phyloP scores from a whole-genome alignment of 2,888 invertebrate species.

The Amblyjoppa proteus region DNA sequence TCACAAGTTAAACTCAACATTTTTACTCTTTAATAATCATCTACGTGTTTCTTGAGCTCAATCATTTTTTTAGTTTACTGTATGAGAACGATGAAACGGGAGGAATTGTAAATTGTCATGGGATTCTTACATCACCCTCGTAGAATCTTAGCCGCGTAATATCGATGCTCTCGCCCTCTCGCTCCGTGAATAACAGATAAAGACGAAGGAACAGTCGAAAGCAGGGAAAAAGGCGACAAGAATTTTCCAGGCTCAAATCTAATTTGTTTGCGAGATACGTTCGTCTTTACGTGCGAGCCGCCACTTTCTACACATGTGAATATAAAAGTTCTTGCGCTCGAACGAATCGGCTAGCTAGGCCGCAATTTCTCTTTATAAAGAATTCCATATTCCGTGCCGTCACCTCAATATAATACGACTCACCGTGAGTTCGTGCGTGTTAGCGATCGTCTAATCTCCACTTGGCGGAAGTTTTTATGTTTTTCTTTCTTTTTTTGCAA shows the following conservation, averaged over 20 bases:
- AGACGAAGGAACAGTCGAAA: constrained; percentile 24
- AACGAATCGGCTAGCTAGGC: constrained; percentile 37
- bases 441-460: constrained; percentile 62
- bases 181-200: constrained; percentile 26
- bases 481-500: neutral
- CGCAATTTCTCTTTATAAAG: constrained; percentile 47
- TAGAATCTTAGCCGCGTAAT: constrained; percentile 27
- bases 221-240: neutral
- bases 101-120: constrained; percentile 42
- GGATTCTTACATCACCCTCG: constrained; percentile 18
- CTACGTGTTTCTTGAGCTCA: constrained; percentile 45
- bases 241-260: constrained; percentile 4
- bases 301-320: constrained; percentile 53
- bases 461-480: neutral
- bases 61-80: constrained; percentile 57
- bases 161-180: constrained; percentile 3
- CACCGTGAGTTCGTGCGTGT: constrained; percentile 62
- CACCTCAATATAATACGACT: constrained; percentile 64
- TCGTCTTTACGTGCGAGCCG: constrained; percentile 56
- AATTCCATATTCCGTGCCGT: constrained; percentile 61
- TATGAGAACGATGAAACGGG: neutral
- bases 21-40: constrained; percentile 23
- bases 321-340: constrained; percentile 31
- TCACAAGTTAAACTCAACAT: constrained; percentile 9
- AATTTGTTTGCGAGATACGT: constrained; percentile 65